Conservation (phyloP, 2,888 invertebrate genomes). For the Notodonta ziczac region DNA sequence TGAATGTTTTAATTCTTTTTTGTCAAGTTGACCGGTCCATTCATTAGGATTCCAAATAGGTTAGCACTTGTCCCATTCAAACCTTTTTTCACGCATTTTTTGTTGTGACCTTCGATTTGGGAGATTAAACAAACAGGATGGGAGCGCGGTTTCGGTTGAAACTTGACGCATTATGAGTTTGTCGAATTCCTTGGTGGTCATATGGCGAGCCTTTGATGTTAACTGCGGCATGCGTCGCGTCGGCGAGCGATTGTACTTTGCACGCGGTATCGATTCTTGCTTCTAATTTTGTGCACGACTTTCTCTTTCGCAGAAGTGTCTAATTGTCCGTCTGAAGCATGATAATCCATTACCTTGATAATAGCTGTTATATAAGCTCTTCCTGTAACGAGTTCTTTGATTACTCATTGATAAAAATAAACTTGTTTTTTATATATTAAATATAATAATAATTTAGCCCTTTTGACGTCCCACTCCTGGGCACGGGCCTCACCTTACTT, state of each 20-base stretch:
- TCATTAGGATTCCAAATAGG: slow-evolving; percentile 40
- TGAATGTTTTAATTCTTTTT: slow-evolving; percentile 13
- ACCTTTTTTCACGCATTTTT: slow-evolving; percentile 44
- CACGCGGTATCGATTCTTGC: slow-evolving; percentile 13
- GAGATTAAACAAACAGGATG: slow-evolving; percentile 52
- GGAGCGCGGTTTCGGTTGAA: slow-evolving; percentile 60
- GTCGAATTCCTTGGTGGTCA: slow-evolving; percentile 60
- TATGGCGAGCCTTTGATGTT: slow-evolving; percentile 28
- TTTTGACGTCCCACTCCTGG: too few species aligned
- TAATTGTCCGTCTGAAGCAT: slow-evolving; percentile 20
- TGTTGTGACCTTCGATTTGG: slow-evolving; percentile 45
- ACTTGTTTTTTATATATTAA: too few species aligned
- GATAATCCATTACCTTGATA: slow-evolving; percentile 15
- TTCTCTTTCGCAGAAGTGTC: slow-evolving; percentile 27
- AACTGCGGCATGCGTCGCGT: slow-evolving; percentile 17
- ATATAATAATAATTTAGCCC: too few species aligned
- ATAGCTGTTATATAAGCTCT: slow-evolving; percentile 16
- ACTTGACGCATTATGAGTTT: slow-evolving; percentile 51
- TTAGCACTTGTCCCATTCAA: slow-evolving; percentile 54
- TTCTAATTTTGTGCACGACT: slow-evolving; percentile 21
- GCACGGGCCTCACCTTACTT: too few species aligned
- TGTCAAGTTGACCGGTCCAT: slow-evolving; percentile 26
- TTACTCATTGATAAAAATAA: too few species aligned
- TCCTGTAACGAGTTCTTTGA: neutral
- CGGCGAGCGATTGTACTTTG: slow-evolving; percentile 13